phyloP scores from a whole-genome alignment of 2,888 invertebrate genomes.

The Lamproptera curius region DNA sequence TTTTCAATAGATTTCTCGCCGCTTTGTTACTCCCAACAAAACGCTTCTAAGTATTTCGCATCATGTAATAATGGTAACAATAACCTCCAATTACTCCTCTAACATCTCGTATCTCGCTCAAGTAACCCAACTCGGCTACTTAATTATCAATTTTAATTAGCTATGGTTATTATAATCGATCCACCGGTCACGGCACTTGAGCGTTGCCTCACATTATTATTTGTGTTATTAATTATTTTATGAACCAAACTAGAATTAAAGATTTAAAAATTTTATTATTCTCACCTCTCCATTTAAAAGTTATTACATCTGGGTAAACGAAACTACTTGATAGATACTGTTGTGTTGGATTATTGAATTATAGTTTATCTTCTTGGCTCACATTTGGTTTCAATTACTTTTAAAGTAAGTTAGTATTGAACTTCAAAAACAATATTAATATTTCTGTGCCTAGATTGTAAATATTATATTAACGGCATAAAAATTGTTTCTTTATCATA shows the following conservation, averaged over 20 bases:
- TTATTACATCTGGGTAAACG: no score
- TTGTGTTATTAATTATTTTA: not conserved
- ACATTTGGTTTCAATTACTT: no score
- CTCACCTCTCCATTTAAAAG: no score
- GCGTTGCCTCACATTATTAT: conserved; percentile 38
- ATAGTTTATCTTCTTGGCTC: no score
- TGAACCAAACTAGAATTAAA: not conserved
- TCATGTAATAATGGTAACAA: conserved; percentile 11
- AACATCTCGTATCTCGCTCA: conserved; percentile 12
- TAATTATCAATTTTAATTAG: conserved; percentile 58
- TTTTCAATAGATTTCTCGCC: not conserved
- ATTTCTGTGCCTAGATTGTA: no score
- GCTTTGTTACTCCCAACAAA: conserved; percentile 7
- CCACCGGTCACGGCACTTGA: conserved; percentile 47
- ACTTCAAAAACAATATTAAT: no score
- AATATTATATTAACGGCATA: no score
- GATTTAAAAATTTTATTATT: no score
- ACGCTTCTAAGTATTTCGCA: conserved; percentile 9
- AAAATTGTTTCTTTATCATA: no score
- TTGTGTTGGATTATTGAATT: no score
- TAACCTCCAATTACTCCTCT: conserved; percentile 9
- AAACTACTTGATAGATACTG: no score
- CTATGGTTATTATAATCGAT: conserved; percentile 51
- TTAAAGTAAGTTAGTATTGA: no score
- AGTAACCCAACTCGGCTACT: conserved; percentile 24